Evolutionary conservation across 2,113 vertebrate species (phyloP).

Genomic region (Oncorhynchus keta): DNA sequence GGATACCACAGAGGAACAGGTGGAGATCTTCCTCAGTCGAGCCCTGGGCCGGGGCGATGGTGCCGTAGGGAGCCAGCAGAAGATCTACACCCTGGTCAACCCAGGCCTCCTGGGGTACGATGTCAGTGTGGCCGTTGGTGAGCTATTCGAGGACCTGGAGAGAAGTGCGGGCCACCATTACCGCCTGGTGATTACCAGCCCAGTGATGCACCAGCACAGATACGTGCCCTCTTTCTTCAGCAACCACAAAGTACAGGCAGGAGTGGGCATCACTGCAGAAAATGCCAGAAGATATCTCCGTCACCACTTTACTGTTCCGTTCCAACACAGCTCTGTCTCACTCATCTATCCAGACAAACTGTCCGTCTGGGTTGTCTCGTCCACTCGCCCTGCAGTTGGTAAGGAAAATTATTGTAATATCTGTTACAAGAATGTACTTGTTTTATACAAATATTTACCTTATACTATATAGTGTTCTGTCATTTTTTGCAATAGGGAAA

Average conservation of each 20-base stretch:
- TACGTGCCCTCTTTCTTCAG: slow-evolving; percentile 76
- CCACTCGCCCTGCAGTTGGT: slow-evolving; percentile 75
- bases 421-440: not conserved
- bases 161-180: slow-evolving; percentile 55
- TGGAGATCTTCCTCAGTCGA: slow-evolving; percentile 76
- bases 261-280: slow-evolving; percentile 33
- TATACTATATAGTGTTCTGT: not conserved
- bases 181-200: slow-evolving; percentile 67
- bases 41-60: slow-evolving; percentile 51
- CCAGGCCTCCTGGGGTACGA: slow-evolving; percentile 74
- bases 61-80: slow-evolving; percentile 43
- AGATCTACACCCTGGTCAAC: slow-evolving; percentile 72
- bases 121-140: slow-evolving; percentile 66
- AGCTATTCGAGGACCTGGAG: slow-evolving; percentile 61
- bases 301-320: slow-evolving; percentile 58
- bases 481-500: slow-evolving; percentile 59
- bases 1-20: slow-evolving; percentile 71
- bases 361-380: slow-evolving; percentile 72
- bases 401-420: slow-evolving; percentile 17
- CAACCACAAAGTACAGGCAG: slow-evolving; percentile 65
- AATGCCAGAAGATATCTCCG: slow-evolving; percentile 58
- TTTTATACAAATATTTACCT: not conserved
- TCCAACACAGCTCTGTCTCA: slow-evolving; percentile 5
- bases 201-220: slow-evolving; percentile 66
- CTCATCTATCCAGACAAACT: slow-evolving; percentile 60